A percentile compares a stretch with the other conserved stretches of the same genome.
Conservation (phyloP, 1,140 invertebrate species). For the Aporrectodea caliginosa region DNA sequence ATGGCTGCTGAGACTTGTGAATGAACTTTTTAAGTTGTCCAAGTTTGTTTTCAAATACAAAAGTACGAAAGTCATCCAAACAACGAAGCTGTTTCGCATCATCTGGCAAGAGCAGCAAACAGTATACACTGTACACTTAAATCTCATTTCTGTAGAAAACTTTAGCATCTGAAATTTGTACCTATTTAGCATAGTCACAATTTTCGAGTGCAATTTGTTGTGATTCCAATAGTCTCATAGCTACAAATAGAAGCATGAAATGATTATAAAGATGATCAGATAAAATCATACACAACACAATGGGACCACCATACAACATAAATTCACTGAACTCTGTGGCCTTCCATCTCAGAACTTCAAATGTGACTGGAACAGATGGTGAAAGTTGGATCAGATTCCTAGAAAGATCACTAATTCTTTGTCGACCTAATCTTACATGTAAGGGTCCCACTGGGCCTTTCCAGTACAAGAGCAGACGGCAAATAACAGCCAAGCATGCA, state of each 20-base stretch:
- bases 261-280: conserved; percentile 47
- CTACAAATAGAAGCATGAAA: conserved; percentile 51
- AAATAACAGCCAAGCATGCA: conserved; percentile 51
- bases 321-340: conserved; percentile 58
- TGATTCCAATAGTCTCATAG: conserved; percentile 44
- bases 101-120: conserved; percentile 50
- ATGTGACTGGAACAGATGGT: conserved; percentile 45
- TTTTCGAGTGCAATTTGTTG: conserved; percentile 27
- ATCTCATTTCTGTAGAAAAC: conserved; percentile 44
- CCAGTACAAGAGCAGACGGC: conserved; percentile 46
- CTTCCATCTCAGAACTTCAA: conserved; percentile 56
- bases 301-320: conserved; percentile 54
- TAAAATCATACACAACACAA: conserved; percentile 47
- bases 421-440: conserved; percentile 11
- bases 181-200: conserved; percentile 42
- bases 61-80: conserved; percentile 52
- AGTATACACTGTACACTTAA: conserved; percentile 53
- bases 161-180: conserved; percentile 39
- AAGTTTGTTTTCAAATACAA: conserved; percentile 57
- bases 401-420: conserved; percentile 34
- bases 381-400: conserved; percentile 25
- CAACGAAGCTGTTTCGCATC: conserved; percentile 52
- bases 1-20: conserved; percentile 36
- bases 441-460: conserved; percentile 36
- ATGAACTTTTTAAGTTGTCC: conserved; percentile 48